Percentiles rank a stretch among this genome's conserved stretches.
Conservation (phyloP, 2,797 vertebrate genomes). For the Aldrovandia affinis region DNA sequence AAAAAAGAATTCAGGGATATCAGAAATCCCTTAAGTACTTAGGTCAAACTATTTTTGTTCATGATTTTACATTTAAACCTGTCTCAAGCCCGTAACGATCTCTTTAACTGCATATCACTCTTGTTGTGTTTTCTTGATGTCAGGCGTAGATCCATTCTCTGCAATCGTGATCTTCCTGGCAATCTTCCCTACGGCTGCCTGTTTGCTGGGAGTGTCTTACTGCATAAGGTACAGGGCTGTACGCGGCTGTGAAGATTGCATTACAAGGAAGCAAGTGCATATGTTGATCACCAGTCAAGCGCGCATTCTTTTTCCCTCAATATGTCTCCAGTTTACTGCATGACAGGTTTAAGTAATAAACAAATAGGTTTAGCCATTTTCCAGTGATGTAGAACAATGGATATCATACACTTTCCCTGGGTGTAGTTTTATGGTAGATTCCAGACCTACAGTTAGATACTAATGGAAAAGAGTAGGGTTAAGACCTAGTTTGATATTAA, state of each 20-base stretch:
- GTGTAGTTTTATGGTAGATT: no score
- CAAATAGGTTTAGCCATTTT: neutral
- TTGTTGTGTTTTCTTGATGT: constrained; percentile 24
- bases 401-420: no score
- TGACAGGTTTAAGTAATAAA: neutral
- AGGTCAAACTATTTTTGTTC: no score
- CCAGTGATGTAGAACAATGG: neutral
- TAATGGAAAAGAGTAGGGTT: no score
- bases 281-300: neutral
- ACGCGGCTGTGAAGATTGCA: neutral
- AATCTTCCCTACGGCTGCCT: constrained; percentile 39
- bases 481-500: no score
- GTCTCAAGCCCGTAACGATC: neutral
- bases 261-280: neutral
- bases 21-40: no score
- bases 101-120: neutral
- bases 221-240: constrained; percentile 51
- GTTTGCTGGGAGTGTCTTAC: constrained; percentile 43
- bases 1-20: no score
- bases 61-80: no score
- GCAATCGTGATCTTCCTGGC: constrained; percentile 39
- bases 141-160: constrained; percentile 52
- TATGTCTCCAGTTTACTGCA: neutral
- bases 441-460: no score
- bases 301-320: neutral